Evolutionary conservation across 2,888 invertebrate genomes (phyloP).

Genomic region (Luffia ferchaultella): DNA sequence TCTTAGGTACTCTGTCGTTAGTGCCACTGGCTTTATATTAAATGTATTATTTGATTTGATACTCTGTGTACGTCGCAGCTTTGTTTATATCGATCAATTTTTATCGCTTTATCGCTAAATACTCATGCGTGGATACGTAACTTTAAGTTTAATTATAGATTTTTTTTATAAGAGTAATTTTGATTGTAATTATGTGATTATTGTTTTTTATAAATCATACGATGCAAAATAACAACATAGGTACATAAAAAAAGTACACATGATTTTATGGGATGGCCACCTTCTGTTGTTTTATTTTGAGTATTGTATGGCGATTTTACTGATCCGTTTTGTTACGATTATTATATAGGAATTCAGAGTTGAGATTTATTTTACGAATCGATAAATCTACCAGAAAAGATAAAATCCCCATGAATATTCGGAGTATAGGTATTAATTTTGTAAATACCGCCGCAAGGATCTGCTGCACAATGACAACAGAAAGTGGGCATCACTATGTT

Average conservation of each 20-base stretch:
- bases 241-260: conserved; percentile 60
- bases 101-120: conserved; percentile 61
- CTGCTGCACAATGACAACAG: no score
- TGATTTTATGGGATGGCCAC: conserved; percentile 49
- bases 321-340: no score
- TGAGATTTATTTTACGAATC: no score
- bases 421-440: no score
- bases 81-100: conserved; percentile 38
- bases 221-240: conserved; percentile 28
- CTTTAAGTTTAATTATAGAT: conserved; percentile 44
- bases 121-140: conserved; percentile 62
- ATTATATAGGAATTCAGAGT: no score
- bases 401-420: no score
- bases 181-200: conserved; percentile 43
- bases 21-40: conserved; percentile 58
- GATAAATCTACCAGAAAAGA: no score
- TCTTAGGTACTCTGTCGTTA: conserved; percentile 13
- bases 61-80: conserved; percentile 37
- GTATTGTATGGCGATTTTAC: no score
- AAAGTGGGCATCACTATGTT: no score
- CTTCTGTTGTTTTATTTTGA: conserved; percentile 9
- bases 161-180: conserved; percentile 26
- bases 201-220: conserved; percentile 1
- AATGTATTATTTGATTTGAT: conserved; percentile 32
- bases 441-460: no score